Base-by-base conservation (phyloP, 2,888 invertebrate genomes). In the Cataglyphis rosenhaueri region DNA sequence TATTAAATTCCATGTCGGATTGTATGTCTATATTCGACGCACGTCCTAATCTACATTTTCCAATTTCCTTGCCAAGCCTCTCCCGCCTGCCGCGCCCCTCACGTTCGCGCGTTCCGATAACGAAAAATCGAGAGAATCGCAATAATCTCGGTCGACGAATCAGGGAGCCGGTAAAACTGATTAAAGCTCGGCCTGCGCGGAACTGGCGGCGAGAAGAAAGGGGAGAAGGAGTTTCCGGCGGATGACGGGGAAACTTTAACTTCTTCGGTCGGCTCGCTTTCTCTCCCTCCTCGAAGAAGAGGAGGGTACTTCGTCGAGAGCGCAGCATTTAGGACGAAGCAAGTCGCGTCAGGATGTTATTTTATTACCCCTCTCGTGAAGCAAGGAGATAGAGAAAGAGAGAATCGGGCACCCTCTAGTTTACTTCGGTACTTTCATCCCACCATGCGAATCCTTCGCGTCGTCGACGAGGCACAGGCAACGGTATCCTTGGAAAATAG, bases 341-440 rank as follows among this genome's bases (percentile, higher is more conserved):
- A 74, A 84, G 86, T 81, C 74, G 75, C 83, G 85, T 81, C 62
- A 76, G 86, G 88, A 89, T 89, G 91, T 92, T 92, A 92, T 92
- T 93, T 93, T 93, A 93, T 93, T 92, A 91, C 88, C 85, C 74
- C 87, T 87, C 89, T 91, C 89, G 88, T 87, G 41, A 38, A 66
- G 75, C 18, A 44, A 44, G 35, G 12, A 18, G 25, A n/a, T 18
- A 29, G 15, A 15, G 25, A 57, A 0, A 55, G 32, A 21, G 41
- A 55, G 21, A 86, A 88, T 86, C 85, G 89, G 85, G 82, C 90
- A 88, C 90, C 88, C 89, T 87, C 86, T n/a, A 52, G 52, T 84
- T 73, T 75, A 86, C 76, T 52, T 62, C 35, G 41, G 62, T 32
- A 6, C 66, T 48, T 68, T 65, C 76, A 70, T 75, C 41, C 68